Percentiles rank a stretch among this genome's conserved stretches.
These are phyloP conservation scores for Heteromyza rotundicornis DNA, from an alignment of 2,888 invertebrate species.

Conservation along the genomic window DNA sequence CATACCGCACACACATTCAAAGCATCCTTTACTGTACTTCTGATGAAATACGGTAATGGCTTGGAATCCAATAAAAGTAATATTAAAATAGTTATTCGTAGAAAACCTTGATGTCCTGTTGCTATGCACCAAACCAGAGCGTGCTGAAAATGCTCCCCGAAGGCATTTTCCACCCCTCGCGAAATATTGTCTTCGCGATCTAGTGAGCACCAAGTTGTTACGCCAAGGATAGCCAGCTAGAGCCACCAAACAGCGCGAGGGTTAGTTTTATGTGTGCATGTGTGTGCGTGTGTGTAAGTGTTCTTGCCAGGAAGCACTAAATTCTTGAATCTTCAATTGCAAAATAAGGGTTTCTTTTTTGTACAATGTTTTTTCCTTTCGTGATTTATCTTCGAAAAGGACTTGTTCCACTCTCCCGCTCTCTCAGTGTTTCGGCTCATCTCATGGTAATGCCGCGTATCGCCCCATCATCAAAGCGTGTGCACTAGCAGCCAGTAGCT, in stretches of 20 bases:
- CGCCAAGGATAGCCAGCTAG: not conserved
- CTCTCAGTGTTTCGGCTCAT: not conserved
- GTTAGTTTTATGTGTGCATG: conserved; percentile 12
- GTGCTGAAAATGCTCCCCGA: not conserved
- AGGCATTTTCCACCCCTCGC: conserved; percentile 23
- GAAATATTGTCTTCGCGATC: too few species aligned
- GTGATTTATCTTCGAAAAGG: conserved; percentile 6
- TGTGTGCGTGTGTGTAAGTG: not conserved
- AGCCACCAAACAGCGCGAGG: too few species aligned
- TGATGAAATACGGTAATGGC: not conserved
- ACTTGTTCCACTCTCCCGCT: conserved; percentile 1
- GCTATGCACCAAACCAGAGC: conserved; percentile 18
- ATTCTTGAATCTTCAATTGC: not conserved
- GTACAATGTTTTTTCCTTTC: too few species aligned
- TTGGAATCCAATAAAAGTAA: too few species aligned
- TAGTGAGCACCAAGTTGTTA: not conserved
- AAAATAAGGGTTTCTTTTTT: conserved; percentile 5
- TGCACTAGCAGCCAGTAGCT: not conserved
- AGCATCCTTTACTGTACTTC: too few species aligned
- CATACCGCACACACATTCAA: too few species aligned
- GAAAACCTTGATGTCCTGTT: conserved; percentile 26
- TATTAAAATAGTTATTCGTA: too few species aligned
- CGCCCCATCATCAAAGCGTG: not conserved
- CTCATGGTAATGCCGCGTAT: not conserved
- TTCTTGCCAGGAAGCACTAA: not conserved